Conservation (phyloP, 2,888 invertebrate genomes). For the Agonum fuliginosum region DNA sequence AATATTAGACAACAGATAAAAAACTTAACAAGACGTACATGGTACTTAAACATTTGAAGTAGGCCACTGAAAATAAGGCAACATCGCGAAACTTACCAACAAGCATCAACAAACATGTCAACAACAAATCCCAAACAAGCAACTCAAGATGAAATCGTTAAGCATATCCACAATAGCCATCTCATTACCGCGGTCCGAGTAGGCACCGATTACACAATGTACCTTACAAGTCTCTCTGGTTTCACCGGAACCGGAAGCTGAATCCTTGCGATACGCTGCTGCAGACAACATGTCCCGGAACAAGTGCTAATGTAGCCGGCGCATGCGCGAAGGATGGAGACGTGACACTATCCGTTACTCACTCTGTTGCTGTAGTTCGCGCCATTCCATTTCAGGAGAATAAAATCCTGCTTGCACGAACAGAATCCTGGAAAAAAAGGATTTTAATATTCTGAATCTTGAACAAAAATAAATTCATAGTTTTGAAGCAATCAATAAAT, state of each 20-base stretch:
- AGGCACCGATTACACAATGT: neutral
- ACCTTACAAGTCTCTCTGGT: neutral
- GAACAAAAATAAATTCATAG: no score
- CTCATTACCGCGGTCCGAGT: neutral
- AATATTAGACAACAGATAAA: no score
- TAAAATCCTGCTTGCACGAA: no score
- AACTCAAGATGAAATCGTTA: neutral
- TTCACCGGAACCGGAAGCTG: neutral
- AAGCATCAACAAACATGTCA: neutral
- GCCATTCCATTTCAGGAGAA: neutral
- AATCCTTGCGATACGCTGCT: neutral
- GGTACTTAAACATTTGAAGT: no score
- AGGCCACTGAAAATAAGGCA: no score
- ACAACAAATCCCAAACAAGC: neutral
- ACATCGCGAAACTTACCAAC: no score
- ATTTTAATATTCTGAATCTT: no score
- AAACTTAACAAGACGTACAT: no score
- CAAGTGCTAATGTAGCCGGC: neutral
- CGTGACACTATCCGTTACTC: neutral
- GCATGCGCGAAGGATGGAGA: neutral
- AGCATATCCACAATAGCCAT: neutral
- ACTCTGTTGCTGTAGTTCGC: neutral
- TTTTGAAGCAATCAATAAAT: no score
- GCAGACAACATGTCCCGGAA: neutral
- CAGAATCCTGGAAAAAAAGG: no score